Percentiles rank a stretch among this genome's conserved stretches.
Evolutionary conservation across 2,797 vertebrate genomes (phyloP).

Genomic region (Emys orbicularis): DNA sequence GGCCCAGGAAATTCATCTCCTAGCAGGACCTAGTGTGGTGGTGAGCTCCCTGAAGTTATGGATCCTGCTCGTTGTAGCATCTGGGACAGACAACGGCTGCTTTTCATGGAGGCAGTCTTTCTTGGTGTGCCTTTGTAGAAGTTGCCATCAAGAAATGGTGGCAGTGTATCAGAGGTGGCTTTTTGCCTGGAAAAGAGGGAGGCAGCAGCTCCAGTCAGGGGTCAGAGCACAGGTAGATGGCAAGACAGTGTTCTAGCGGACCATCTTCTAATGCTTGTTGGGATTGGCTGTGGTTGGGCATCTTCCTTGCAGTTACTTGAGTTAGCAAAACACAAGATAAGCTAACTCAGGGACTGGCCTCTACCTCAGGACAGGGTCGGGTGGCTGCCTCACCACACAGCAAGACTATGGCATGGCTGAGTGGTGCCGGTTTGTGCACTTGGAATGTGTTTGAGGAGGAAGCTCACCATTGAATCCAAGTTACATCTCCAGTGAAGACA

Average conservation of each 20-base stretch:
- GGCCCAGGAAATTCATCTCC: neutral
- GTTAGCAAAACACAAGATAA: neutral
- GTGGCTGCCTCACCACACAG: neutral
- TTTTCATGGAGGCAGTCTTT: neutral
- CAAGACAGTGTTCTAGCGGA: neutral
- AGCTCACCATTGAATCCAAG: neutral
- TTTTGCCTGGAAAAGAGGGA: neutral
- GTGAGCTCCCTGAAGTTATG: neutral
- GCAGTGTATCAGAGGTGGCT: too few relatives aligned
- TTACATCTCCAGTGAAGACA: neutral
- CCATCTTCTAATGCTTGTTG: neutral
- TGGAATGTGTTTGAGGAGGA: neutral
- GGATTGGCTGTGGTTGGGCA: neutral
- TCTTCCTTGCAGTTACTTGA: neutral
- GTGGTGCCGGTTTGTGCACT: neutral
- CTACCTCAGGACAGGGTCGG: neutral
- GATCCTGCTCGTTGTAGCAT: fast-evolving
- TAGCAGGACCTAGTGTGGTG: neutral
- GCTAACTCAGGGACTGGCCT: neutral
- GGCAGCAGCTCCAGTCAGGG: neutral
- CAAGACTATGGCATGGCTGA: neutral
- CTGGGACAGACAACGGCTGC: neutral
- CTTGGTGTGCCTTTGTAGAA: too few relatives aligned
- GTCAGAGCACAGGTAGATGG: neutral
- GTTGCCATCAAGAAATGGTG: too few relatives aligned